A percentile compares a stretch with the other conserved stretches of the same genome.
These are phyloP conservation scores for Drosophila anomalata DNA, from an alignment of 2,888 invertebrate species.

Conservation along the genomic window DNA sequence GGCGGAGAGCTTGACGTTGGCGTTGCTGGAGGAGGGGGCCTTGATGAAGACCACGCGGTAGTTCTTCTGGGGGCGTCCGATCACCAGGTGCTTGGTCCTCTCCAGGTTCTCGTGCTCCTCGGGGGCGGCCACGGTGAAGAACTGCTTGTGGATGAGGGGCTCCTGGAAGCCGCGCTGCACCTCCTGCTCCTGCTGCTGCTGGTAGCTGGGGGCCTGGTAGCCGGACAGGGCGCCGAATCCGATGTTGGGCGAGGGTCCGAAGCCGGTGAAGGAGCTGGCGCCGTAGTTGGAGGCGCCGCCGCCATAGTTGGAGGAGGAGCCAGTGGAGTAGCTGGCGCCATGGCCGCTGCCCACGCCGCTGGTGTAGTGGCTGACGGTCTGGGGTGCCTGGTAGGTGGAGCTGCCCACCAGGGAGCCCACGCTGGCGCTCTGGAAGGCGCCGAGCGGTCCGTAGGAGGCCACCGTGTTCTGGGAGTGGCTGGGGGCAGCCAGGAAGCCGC, in stretches of 20 bases:
- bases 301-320: slow-evolving; percentile 26
- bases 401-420: slow-evolving; percentile 59
- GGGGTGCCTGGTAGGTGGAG: slow-evolving; percentile 16
- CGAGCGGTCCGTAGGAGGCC: slow-evolving; percentile 64
- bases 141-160: slow-evolving; percentile 80
- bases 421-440: slow-evolving; percentile 59
- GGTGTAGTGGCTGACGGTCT: slow-evolving; percentile 13
- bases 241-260: slow-evolving; percentile 58
- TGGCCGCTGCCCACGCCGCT: slow-evolving; percentile 2
- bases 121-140: slow-evolving; percentile 81
- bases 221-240: slow-evolving; percentile 59
- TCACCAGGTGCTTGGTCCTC: slow-evolving; percentile 76
- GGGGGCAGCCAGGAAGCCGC: slow-evolving; percentile 48
- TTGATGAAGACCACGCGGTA: slow-evolving; percentile 83
- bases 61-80: slow-evolving; percentile 81
- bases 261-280: slow-evolving; percentile 45
- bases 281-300: slow-evolving; percentile 19
- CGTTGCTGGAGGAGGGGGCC: slow-evolving; percentile 77
- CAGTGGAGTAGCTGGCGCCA: slow-evolving; percentile 18
- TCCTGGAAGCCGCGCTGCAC: slow-evolving; percentile 66
- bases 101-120: slow-evolving; percentile 78
- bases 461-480: slow-evolving; percentile 50
- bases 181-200: slow-evolving; percentile 57
- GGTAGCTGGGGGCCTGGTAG: slow-evolving; percentile 60
- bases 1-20: slow-evolving; percentile 78